Percentiles rank a stretch among this genome's conserved stretches.
Evolutionary conservation across 1,140 invertebrate genomes (phyloP).

Genomic region (Pseudomyrmex flavicornis): DNA sequence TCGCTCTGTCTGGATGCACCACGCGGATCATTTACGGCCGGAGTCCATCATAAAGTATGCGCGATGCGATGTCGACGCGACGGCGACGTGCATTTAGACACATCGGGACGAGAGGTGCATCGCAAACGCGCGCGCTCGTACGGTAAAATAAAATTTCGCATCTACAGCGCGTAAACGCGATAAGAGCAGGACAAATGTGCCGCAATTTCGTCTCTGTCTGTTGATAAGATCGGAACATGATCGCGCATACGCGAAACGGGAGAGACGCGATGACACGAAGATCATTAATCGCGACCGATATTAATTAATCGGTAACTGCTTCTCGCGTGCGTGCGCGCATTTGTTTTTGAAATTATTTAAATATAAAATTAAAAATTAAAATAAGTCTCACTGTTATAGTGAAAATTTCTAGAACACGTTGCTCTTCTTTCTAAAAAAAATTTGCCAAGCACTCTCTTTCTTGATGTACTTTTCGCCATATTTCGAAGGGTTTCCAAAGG

Average conservation of each 20-base stretch:
- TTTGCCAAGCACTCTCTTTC: too few relatives aligned
- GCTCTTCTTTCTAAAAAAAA: too few relatives aligned
- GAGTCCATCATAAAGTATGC: conserved; percentile 37
- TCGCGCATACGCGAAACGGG: conserved; percentile 10
- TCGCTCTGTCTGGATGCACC: background rate
- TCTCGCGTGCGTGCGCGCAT: too few relatives aligned
- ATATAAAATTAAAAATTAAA: too few relatives aligned
- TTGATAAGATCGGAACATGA: conserved; percentile 38
- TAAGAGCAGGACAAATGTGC: background rate
- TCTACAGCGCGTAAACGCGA: background rate
- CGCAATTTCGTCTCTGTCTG: conserved; percentile 27
- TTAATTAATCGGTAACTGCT: background rate
- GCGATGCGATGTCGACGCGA: conserved; percentile 33
- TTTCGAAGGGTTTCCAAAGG: background rate
- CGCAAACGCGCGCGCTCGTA: conserved; percentile 1
- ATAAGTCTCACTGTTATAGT: too few relatives aligned
- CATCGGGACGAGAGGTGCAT: conserved; percentile 29
- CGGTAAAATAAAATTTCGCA: conserved; percentile 41
- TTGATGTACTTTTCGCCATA: background rate
- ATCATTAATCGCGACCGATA: background rate
- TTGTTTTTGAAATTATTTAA: too few relatives aligned
- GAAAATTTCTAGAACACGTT: too few relatives aligned
- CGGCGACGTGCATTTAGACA: conserved; percentile 25
- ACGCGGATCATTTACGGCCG: conserved; percentile 35
- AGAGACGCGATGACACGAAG: background rate